Conservation (phyloP, 2,113 vertebrate species). For the Sander vitreus region DNA sequence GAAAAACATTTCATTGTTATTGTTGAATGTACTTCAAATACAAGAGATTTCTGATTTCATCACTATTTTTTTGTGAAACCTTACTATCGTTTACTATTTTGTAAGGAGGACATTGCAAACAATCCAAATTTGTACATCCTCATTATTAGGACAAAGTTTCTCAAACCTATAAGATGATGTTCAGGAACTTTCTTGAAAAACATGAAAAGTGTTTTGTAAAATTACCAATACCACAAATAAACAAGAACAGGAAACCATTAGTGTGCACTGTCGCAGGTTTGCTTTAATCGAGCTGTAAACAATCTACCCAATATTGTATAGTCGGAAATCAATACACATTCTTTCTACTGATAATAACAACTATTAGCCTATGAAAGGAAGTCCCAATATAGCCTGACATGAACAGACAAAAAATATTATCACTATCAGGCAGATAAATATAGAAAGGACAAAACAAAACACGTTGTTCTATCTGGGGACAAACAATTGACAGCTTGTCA, state of each 20-base stretch:
- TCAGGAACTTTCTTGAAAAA: not conserved
- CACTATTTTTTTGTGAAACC: slow-evolving; percentile 31
- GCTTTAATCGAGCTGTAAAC: slow-evolving; percentile 2
- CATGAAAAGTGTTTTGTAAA: not conserved
- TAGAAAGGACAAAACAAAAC: slow-evolving; percentile 39
- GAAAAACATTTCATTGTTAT: slow-evolving; percentile 38
- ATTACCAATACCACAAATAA: not conserved
- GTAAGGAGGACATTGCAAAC: not conserved
- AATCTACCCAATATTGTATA: not conserved
- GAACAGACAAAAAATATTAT: not conserved
- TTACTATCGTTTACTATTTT: slow-evolving; percentile 16
- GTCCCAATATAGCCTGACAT: not conserved
- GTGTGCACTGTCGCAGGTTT: not conserved
- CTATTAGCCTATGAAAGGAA: not conserved
- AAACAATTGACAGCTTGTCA: slow-evolving; percentile 31
- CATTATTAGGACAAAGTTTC: not conserved
- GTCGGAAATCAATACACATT: slow-evolving; percentile 11
- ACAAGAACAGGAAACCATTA: not conserved
- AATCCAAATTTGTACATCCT: not conserved
- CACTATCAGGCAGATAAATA: slow-evolving; percentile 21
- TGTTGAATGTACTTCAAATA: slow-evolving; percentile 20
- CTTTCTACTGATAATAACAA: not conserved
- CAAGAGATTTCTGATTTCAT: slow-evolving; percentile 4
- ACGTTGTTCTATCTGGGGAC: not conserved
- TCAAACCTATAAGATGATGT: not conserved